Evolutionary conservation across 1,140 invertebrate genomes (phyloP).

Genomic region (Drosophila auraria): DNA sequence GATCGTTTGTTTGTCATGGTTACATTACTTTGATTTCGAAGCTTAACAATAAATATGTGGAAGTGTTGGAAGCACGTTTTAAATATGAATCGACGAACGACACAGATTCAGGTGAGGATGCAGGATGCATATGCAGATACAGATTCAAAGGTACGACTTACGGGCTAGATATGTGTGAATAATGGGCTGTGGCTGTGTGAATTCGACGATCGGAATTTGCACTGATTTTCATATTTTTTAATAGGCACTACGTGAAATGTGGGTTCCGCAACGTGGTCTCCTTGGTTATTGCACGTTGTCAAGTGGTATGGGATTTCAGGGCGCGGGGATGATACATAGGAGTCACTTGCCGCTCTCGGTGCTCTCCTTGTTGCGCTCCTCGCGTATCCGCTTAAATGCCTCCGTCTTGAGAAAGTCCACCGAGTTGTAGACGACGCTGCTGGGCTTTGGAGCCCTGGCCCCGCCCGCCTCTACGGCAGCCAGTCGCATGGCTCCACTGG

Average conservation of each 20-base stretch:
- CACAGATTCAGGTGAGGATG: conserved; percentile 20
- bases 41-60: conserved; percentile 43
- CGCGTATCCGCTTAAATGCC: conserved; percentile 94
- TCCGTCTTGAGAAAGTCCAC: conserved; percentile 97
- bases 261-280: conserved; percentile 51
- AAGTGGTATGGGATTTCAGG: conserved; percentile 7
- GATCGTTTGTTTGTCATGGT: conserved; percentile 49
- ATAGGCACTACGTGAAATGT: conserved; percentile 57
- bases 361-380: conserved; percentile 89
- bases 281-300: conserved; percentile 61
- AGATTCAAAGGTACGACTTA: conserved; percentile 24
- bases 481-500: conserved; percentile 38
- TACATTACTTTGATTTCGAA: conserved; percentile 54
- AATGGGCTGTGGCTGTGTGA: conserved; percentile 2
- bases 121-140: conserved; percentile 7
- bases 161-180: conserved; percentile 36
- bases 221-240: conserved; percentile 28
- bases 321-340: too few relatives aligned
- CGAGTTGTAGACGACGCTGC: conserved; percentile 92
- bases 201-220: conserved; percentile 56
- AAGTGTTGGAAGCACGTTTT: conserved; percentile 68
- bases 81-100: conserved; percentile 25
- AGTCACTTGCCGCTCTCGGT: conserved; percentile 44
- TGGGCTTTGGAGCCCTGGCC: conserved; percentile 61
- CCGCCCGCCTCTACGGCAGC: conserved; percentile 47